phyloP scores from a whole-genome alignment of 64 coral and sea anemone genomes.

The Trachythela sp. region DNA sequence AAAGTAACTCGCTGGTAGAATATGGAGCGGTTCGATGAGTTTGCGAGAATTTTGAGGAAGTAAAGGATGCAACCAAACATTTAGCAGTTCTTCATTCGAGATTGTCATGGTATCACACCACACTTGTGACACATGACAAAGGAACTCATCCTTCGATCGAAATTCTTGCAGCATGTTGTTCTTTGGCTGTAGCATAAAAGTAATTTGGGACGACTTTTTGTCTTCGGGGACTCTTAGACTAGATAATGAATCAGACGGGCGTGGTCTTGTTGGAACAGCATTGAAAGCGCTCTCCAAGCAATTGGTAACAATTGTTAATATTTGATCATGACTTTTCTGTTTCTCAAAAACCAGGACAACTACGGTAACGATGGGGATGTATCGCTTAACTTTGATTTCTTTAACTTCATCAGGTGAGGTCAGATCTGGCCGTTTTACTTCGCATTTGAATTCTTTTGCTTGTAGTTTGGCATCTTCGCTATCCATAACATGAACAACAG shows the following conservation, averaged over 20 bases:
- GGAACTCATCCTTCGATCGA: constrained; percentile 25
- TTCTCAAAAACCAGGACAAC: neutral
- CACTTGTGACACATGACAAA: constrained; percentile 23
- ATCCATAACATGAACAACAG: neutral
- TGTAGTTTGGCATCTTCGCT: neutral
- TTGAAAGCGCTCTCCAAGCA: constrained; percentile 27
- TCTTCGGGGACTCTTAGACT: neutral
- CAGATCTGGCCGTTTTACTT: neutral
- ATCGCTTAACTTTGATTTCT: neutral
- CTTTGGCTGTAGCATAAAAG: constrained; percentile 19
- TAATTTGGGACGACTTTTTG: neutral
- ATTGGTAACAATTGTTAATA: neutral
- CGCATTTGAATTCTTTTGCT: constrained; percentile 21
- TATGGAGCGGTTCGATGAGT: too few species aligned
- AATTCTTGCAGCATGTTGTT: neutral
- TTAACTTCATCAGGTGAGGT: neutral
- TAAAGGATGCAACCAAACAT: constrained; percentile 16
- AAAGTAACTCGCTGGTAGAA: too few species aligned
- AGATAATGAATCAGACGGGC: too few species aligned
- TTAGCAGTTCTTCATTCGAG: constrained; percentile 19
- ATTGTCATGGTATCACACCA: constrained; percentile 9
- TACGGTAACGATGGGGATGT: neutral
- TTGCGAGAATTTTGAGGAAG: neutral
- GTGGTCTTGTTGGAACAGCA: neutral
- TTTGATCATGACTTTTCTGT: neutral